Percentiles rank a stretch among this genome's conserved stretches.
These are phyloP conservation scores for Bombus haemorrhoidalis DNA, from an alignment of 1,140 invertebrate species.

Conservation along the genomic window DNA sequence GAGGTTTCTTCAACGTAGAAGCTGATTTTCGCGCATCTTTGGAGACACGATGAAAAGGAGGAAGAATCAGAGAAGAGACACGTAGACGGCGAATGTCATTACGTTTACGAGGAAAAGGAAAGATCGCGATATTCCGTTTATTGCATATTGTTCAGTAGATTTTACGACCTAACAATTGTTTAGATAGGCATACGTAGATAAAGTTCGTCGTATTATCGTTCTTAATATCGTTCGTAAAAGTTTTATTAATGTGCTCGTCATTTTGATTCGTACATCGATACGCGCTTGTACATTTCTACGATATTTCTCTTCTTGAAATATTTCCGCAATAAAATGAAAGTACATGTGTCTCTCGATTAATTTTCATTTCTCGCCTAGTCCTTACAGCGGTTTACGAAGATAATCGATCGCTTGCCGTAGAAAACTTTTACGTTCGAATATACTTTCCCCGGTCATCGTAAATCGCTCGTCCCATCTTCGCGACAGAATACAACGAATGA, in stretches of 20 bases:
- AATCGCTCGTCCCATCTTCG: neutral
- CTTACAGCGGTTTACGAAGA: neutral
- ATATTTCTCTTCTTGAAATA: neutral
- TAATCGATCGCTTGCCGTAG: neutral
- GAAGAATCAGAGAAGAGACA: neutral
- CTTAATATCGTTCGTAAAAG: neutral
- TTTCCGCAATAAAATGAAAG: conserved; percentile 12
- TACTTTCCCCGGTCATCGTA: neutral
- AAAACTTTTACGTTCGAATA: too few relatives aligned
- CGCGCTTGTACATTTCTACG: too few relatives aligned
- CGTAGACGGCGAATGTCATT: neutral
- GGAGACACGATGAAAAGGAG: neutral
- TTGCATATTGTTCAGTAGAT: neutral
- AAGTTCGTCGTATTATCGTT: too few relatives aligned
- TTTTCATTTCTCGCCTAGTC: neutral
- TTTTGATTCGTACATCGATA: too few relatives aligned
- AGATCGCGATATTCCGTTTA: neutral
- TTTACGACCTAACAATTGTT: neutral
- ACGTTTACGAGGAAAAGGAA: too few relatives aligned
- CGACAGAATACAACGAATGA: fast-evolving
- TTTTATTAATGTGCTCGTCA: neutral
- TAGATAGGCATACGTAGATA: neutral
- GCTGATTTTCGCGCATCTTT: neutral
- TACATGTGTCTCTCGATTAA: too few relatives aligned
- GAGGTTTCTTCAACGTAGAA: neutral